Percentiles rank a stretch among this genome's conserved stretches.
Evolutionary conservation across 2,888 invertebrate genomes (phyloP).

Genomic region (Eilema griseolum): DNA sequence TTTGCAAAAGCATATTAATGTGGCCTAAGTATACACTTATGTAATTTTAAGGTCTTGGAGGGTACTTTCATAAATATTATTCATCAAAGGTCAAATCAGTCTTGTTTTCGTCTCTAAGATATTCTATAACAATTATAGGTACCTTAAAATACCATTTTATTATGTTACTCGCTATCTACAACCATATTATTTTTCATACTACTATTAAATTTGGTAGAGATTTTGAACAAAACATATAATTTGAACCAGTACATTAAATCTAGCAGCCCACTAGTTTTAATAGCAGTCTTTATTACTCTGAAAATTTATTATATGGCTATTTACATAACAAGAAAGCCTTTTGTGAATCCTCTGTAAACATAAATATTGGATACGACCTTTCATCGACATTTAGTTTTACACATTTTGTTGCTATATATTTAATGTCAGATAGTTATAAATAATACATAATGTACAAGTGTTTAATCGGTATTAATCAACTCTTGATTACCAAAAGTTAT

Average conservation of each 20-base stretch:
- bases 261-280: background rate
- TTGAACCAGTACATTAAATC: slow-evolving; percentile 2
- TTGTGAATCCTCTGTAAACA: slow-evolving; percentile 12
- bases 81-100: background rate
- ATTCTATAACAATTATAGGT: no score
- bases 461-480: no score
- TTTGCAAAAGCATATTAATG: slow-evolving; percentile 1
- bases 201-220: background rate
- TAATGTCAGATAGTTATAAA: no score
- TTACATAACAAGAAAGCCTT: background rate
- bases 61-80: background rate
- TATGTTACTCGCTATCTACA: background rate
- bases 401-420: background rate
- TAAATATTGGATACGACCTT: slow-evolving; percentile 6
- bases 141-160: no score
- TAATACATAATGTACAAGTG: background rate
- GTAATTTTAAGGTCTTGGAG: background rate
- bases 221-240: background rate
- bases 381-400: background rate
- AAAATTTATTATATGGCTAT: background rate
- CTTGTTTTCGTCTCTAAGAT: background rate
- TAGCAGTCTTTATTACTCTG: background rate
- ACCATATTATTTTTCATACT: background rate
- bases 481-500: no score
- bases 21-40: background rate